Evolutionary conservation across 2,888 invertebrate genomes (phyloP).

Genomic region (Dryadula phaetusa): DNA sequence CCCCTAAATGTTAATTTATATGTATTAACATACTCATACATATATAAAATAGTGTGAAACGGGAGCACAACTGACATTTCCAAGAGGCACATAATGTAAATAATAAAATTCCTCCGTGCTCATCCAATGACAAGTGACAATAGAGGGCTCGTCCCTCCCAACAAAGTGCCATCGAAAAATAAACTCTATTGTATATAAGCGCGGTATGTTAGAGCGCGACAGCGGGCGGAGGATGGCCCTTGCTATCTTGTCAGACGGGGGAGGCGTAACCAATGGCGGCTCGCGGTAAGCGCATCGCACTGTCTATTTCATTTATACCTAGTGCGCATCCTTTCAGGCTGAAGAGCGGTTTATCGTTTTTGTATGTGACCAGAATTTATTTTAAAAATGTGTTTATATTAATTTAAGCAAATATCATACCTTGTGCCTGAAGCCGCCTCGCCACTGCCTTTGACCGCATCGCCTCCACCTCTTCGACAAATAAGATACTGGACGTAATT

Average conservation of each 20-base stretch:
- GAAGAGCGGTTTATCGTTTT: neutral
- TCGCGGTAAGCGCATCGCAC: constrained; percentile 74
- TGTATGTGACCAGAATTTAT: neutral
- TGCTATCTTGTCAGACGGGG: constrained; percentile 83
- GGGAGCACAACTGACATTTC: constrained; percentile 39
- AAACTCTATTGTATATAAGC: constrained; percentile 49
- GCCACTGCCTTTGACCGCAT: constrained; percentile 90
- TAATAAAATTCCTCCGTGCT: constrained; percentile 74
- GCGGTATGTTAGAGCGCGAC: constrained; percentile 53
- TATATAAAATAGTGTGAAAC: constrained; percentile 26
- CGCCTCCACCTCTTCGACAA: constrained; percentile 65
- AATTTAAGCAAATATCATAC: constrained; percentile 68
- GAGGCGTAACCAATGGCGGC: constrained; percentile 73
- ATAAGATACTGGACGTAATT: constrained; percentile 65
- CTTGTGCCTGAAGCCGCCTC: constrained; percentile 88
- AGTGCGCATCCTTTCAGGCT: constrained; percentile 65
- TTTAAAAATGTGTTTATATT: neutral
- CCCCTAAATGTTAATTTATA: too few relatives aligned
- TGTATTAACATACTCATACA: neutral
- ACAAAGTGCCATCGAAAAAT: constrained; percentile 49
- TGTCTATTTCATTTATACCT: constrained; percentile 72
- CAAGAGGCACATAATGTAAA: constrained; percentile 60
- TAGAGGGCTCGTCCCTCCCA: constrained; percentile 78
- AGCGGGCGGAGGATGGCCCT: constrained; percentile 73
- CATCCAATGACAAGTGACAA: constrained; percentile 83